These are phyloP conservation scores for Sthenelais limicola DNA, from an alignment of 2,888 invertebrate genomes.

Conservation along the genomic window DNA sequence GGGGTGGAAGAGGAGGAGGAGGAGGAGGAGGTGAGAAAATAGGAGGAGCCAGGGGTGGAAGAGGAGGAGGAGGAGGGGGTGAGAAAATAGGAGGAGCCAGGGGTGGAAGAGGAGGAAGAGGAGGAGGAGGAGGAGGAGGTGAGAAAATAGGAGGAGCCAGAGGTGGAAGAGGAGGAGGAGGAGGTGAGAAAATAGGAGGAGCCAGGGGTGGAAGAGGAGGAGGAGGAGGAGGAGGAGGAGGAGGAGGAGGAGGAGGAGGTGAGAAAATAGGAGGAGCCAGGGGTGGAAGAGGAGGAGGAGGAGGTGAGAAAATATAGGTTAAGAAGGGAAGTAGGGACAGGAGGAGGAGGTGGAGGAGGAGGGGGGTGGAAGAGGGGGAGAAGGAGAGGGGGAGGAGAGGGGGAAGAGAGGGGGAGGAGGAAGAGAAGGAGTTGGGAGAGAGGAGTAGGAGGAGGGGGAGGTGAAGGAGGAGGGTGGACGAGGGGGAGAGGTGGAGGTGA, in stretches of 20 bases:
- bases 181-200: not conserved
- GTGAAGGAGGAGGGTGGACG: too few species aligned
- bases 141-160: not conserved
- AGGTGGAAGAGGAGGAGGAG: not conserved
- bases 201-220: not conserved
- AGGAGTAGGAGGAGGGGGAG: too few species aligned
- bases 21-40: not conserved
- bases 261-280: not conserved
- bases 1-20: not conserved
- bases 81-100: not conserved
- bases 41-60: not conserved
- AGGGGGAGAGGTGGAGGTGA: too few species aligned
- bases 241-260: not conserved
- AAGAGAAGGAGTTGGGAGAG: too few species aligned
- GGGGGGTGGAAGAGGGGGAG: not conserved
- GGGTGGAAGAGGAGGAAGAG: not conserved
- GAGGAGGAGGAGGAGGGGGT: not conserved
- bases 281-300: not conserved
- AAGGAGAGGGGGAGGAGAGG: not conserved
- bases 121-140: not conserved
- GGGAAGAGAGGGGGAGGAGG: not conserved
- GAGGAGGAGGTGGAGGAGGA: not conserved
- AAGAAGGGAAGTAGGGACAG: not conserved
- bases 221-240: not conserved
- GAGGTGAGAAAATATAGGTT: not conserved